Evolutionary conservation across 2,888 invertebrate genomes (phyloP).

Genomic region (Chydorus sphaericus): DNA sequence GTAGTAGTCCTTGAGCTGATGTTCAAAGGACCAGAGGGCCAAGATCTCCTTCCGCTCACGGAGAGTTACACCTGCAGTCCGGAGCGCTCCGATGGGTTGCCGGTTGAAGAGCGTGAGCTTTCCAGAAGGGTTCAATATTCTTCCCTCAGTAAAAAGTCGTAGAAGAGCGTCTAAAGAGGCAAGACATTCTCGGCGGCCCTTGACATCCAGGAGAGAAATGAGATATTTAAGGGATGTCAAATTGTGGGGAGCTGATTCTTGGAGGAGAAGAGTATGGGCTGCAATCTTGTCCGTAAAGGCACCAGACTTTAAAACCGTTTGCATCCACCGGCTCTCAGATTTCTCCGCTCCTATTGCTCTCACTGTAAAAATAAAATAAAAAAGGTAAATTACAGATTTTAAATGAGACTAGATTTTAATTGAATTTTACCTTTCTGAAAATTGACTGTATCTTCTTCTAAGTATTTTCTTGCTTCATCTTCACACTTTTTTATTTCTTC

Average conservation of each 20-base stretch:
- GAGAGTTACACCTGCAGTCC: slow-evolving; percentile 32
- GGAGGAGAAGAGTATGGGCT: slow-evolving; percentile 61
- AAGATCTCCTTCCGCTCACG: slow-evolving; percentile 47
- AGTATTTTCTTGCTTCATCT: slow-evolving; percentile 2
- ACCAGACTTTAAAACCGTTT: slow-evolving; percentile 60
- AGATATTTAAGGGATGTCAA: slow-evolving; percentile 51
- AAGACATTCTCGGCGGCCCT: slow-evolving; percentile 47
- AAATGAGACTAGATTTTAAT: neutral
- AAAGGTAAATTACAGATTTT: neutral
- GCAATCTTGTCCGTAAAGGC: slow-evolving; percentile 74
- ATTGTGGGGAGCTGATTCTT: slow-evolving; percentile 70
- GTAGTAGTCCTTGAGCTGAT: slow-evolving; percentile 65
- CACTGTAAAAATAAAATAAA: slow-evolving; percentile 26
- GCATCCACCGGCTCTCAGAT: slow-evolving; percentile 59
- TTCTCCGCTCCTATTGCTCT: slow-evolving; percentile 40
- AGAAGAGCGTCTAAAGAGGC: slow-evolving; percentile 19
- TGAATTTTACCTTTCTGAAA: slow-evolving; percentile 1
- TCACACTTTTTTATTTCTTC: slow-evolving; percentile 2
- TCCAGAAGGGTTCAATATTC: slow-evolving; percentile 43
- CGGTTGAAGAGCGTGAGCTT: slow-evolving; percentile 51
- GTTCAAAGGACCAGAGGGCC: slow-evolving; percentile 77
- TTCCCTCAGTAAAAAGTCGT: slow-evolving; percentile 23
- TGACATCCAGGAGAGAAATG: slow-evolving; percentile 61
- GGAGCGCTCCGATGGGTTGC: slow-evolving; percentile 42
- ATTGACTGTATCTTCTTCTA: slow-evolving; percentile 8